Evolutionary conservation across 2,888 invertebrate species (phyloP), one percentile per base, ranked within the genome.

Genomic region (Drosophila histrio): DNA sequence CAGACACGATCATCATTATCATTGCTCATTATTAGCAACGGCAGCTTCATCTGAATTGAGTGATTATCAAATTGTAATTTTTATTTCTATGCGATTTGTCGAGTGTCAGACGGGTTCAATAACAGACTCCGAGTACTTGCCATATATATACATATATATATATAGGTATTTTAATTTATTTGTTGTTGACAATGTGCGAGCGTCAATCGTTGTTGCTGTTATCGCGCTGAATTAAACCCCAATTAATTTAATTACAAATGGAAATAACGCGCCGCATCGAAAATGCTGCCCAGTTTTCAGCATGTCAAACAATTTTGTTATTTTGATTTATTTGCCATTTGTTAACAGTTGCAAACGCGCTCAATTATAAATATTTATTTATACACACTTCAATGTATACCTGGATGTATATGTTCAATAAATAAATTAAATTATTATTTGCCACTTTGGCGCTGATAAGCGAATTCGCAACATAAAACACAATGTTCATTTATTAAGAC

Each of bases 221-320:
- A 85, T 85, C 85, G 79, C 77, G 57, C 62, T 86, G 90, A 89
- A 91, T 91, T 91, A 91, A 91, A 91, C 79, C 83, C 80, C 90
- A 91, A 91, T 91, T 91, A 91, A 91, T 90, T 91, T 89, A 90
- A 90, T 89, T 88, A 90, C 90, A 90, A 90, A 91, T 90, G 84
- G 78, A 87, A 89, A 87, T 76, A 83, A 83, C 87, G 88, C 87
- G 83, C 71, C 71, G 76, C 66, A 67, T 32, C 76, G 64, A 44
- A 46, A 60, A 60, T 21, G 39, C 26, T 28, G 28, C 9, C 13
- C 38, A 28, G 13, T 13, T 57, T 39, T 38, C 34, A 53, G 24
- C 36, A 43, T 59, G 61, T 72, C 67, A 47, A 67, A 69, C 39
- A 72, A 54, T 47, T 69, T 70, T 66, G 41, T 69, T 47, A 50